Evolutionary conservation across 1,140 invertebrate species (phyloP).

Genomic region (Stratiolaelaps scimitus): DNA sequence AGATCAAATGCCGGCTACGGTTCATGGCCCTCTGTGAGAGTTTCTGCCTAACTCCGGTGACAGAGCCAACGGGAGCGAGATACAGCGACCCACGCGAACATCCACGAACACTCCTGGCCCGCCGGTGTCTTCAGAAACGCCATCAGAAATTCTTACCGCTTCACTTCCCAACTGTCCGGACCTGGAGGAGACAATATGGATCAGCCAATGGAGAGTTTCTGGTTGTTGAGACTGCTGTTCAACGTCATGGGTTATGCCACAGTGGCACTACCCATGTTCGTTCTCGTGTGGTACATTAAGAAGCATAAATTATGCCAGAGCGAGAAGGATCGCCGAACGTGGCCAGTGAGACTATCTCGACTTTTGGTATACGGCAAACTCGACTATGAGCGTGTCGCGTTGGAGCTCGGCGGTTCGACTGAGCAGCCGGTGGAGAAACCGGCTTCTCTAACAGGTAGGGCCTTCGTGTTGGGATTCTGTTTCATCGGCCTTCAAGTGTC

Average conservation of each 20-base stretch:
- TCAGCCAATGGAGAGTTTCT: constrained; percentile 46
- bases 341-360: constrained; percentile 30
- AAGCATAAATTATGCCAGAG: constrained; percentile 51
- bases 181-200: not conserved
- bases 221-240: constrained; percentile 55
- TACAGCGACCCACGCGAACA: too few relatives aligned
- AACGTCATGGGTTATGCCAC: constrained; percentile 81
- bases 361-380: constrained; percentile 31
- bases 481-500: constrained; percentile 74
- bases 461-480: constrained; percentile 57
- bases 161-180: not conserved
- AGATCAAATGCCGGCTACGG: too few relatives aligned
- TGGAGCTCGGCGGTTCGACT: constrained; percentile 49
- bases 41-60: too few relatives aligned
- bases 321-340: constrained; percentile 37
- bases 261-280: constrained; percentile 66
- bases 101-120: too few relatives aligned
- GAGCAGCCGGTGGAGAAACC: constrained; percentile 38
- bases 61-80: too few relatives aligned
- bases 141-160: not conserved
- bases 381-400: constrained; percentile 46
- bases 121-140: not conserved
- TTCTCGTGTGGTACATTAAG: constrained; percentile 69
- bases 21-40: too few relatives aligned
- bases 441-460: constrained; percentile 36